Evolutionary conservation across 2,888 invertebrate species (phyloP).

Genomic region (Thecocarcelia acutangulata): DNA sequence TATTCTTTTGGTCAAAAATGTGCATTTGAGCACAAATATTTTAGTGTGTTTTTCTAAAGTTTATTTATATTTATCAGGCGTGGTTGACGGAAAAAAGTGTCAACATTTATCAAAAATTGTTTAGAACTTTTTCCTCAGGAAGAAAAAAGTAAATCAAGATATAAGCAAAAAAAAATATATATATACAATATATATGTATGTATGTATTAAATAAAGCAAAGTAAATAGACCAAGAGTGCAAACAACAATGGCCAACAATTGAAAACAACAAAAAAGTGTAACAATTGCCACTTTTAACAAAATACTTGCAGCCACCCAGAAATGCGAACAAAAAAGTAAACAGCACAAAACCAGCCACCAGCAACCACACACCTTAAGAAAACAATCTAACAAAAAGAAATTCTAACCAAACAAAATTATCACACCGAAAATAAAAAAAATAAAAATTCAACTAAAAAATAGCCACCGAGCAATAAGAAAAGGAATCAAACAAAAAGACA

Average conservation of each 20-base stretch:
- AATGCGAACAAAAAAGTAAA: conserved; percentile 30
- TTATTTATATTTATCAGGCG: conserved; percentile 78
- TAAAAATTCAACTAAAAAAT: conserved; percentile 13
- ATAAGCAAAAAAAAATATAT: conserved; percentile 9
- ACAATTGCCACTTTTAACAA: conserved; percentile 59
- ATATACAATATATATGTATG: too few species aligned
- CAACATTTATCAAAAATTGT: conserved; percentile 80
- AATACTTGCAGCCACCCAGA: conserved; percentile 54
- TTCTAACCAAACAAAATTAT: conserved; percentile 57
- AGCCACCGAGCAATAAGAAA: conserved; percentile 28
- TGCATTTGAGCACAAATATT: conserved; percentile 37
- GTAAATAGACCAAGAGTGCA: conserved; percentile 38
- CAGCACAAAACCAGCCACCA: conserved; percentile 7
- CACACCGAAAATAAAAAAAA: conserved; percentile 28
- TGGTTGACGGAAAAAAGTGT: conserved; percentile 79
- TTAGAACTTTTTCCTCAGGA: conserved; percentile 70
- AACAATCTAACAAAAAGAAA: conserved; percentile 50
- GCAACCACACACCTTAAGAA: conserved; percentile 60
- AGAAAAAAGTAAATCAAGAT: conserved; percentile 42
- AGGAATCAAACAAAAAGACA: conserved; percentile 29
- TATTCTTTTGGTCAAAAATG: not conserved
- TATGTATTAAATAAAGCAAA: conserved; percentile 40
- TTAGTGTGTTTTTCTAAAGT: conserved; percentile 48
- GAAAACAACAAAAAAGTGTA: conserved; percentile 49
- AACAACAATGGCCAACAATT: conserved; percentile 63